phyloP scores from a whole-genome alignment of 2,888 invertebrate species.

The Nemoura dubitans region DNA sequence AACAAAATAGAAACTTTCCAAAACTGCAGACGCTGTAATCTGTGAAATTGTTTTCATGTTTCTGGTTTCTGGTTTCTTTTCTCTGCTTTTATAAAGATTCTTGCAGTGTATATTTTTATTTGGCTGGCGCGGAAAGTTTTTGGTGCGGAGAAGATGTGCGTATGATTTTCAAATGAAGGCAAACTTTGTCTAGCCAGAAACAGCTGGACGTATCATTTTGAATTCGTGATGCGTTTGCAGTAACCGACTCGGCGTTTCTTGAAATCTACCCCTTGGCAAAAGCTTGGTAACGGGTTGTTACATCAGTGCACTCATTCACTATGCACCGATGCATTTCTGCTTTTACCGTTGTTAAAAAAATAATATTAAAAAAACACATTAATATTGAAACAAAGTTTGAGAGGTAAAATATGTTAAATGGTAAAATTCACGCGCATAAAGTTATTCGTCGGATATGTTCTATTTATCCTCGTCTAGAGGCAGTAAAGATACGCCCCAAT shows the following conservation, averaged over 20 bases:
- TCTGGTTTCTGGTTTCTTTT: constrained; percentile 12
- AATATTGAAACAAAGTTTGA: background rate
- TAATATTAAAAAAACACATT: too few relatives aligned
- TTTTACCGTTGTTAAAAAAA: background rate
- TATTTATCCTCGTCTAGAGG: constrained; percentile 12
- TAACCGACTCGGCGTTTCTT: background rate
- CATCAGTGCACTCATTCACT: background rate
- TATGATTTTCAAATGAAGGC: constrained; percentile 12
- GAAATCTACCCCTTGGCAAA: background rate
- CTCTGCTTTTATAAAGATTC: background rate
- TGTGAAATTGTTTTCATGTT: background rate
- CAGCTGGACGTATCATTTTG: background rate
- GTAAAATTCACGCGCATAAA: background rate
- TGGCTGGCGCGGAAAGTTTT: background rate
- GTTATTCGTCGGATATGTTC: background rate
- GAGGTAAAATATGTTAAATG: background rate
- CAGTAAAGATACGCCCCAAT: background rate
- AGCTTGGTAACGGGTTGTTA: background rate
- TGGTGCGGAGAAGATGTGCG: background rate
- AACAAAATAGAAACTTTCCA: background rate
- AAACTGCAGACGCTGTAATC: background rate
- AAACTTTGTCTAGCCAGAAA: background rate
- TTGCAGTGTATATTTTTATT: background rate
- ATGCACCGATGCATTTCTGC: background rate
- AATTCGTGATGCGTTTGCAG: background rate